Evolutionary conservation across 1,140 invertebrate genomes (phyloP).

Genomic region (Araneus ventricosus): DNA sequence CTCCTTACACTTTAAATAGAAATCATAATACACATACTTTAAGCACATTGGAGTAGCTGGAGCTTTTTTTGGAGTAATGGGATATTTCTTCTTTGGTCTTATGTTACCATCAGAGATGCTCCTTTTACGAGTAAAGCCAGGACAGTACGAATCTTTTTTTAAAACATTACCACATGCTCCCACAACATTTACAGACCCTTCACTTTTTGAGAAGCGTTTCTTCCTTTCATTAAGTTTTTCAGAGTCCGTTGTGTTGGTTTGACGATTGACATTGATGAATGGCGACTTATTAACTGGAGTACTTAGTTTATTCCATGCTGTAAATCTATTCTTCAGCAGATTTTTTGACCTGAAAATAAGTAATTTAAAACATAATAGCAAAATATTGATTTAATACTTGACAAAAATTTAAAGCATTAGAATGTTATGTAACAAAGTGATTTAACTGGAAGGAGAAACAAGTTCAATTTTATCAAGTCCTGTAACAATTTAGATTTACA

Average conservation of each 20-base stretch:
- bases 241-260: background rate
- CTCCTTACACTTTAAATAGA: background rate
- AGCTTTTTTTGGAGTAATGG: background rate
- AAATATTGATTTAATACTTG: too few species aligned
- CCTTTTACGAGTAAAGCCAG: background rate
- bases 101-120: background rate
- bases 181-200: background rate
- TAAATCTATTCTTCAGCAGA: background rate
- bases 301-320: background rate
- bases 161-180: background rate
- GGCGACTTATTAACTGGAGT: background rate
- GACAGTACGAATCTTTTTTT: background rate
- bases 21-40: conserved; percentile 9
- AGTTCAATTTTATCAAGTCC: too few species aligned
- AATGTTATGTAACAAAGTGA: too few species aligned
- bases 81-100: background rate
- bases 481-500: too few species aligned
- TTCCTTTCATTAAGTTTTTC: background rate
- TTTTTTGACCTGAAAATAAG: background rate
- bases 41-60: conserved; percentile 47
- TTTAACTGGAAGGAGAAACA: too few species aligned
- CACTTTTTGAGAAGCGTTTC: conserved; percentile 42
- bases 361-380: too few species aligned
- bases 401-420: too few species aligned
- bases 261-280: background rate